Evolutionary conservation across 1,140 invertebrate genomes (phyloP).

Genomic region (Monochamus saltuarius): DNA sequence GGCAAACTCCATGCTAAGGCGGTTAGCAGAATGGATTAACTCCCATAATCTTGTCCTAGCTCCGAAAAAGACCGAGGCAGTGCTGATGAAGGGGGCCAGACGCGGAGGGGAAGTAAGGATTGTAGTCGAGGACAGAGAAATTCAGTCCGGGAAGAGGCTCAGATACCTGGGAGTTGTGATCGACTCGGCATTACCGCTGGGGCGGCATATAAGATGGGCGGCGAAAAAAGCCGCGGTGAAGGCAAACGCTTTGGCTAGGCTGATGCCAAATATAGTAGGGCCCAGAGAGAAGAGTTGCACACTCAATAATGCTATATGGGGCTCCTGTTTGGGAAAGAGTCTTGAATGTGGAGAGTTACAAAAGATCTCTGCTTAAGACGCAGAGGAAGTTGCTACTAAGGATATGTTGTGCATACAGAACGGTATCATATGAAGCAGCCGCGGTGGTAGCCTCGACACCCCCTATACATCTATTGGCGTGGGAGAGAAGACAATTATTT

Average conservation of each 20-base stretch:
- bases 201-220: too few relatives aligned
- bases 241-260: too few relatives aligned
- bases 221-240: too few relatives aligned
- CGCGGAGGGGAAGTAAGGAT: too few relatives aligned
- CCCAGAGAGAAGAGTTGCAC: neutral
- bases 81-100: neutral
- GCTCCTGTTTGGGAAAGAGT: constrained; percentile 17
- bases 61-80: neutral
- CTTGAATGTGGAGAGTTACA: constrained; percentile 13
- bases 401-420: constrained; percentile 16
- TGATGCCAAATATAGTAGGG: too few relatives aligned
- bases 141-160: too few relatives aligned
- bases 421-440: constrained; percentile 19
- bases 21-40: too few relatives aligned
- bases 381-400: constrained; percentile 19
- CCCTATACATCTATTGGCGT: constrained; percentile 5
- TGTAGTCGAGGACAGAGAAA: too few relatives aligned
- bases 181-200: too few relatives aligned
- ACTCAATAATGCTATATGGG: constrained; percentile 20
- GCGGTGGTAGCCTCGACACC: constrained; percentile 9
- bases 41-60: too few relatives aligned
- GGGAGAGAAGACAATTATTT: constrained; percentile 10
- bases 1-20: too few relatives aligned
- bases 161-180: too few relatives aligned
- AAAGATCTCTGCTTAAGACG: neutral